These are phyloP conservation scores for Steinernema feltiae DNA, from an alignment of 1,140 invertebrate species.

Conservation along the genomic window DNA sequence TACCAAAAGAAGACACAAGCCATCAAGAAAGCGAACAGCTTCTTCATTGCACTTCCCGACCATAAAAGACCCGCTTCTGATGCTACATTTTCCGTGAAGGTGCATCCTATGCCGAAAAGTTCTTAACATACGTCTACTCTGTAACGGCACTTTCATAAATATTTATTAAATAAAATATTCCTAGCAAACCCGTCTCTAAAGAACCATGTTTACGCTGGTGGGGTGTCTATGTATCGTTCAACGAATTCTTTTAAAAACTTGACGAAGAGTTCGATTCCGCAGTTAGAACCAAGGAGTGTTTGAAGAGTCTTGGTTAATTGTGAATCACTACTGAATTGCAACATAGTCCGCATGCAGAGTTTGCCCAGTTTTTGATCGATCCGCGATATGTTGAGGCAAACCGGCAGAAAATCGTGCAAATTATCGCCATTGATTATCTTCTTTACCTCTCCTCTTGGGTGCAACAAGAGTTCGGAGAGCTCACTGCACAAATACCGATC, in stretches of 20 bases:
- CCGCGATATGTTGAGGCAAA: neutral
- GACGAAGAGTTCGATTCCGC: neutral
- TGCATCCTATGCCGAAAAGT: neutral
- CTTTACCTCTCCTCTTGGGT: neutral
- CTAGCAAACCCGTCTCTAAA: neutral
- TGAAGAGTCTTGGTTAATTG: neutral
- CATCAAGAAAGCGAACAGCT: neutral
- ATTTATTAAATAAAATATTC: neutral
- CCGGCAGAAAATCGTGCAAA: slow-evolving; percentile 6
- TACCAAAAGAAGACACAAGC: neutral
- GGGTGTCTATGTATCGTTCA: neutral
- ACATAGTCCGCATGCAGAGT: neutral
- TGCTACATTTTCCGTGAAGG: neutral
- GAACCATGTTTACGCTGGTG: too few species aligned
- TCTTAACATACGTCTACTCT: too few species aligned
- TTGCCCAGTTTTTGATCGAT: neutral
- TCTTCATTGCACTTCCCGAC: neutral
- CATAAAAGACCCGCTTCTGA: neutral
- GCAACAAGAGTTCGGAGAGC: neutral
- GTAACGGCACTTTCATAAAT: too few species aligned
- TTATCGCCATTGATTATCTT: neutral
- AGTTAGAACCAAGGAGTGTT: neutral
- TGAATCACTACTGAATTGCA: neutral
- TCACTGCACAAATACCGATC: slow-evolving; percentile 1
- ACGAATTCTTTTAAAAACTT: neutral